Evolutionary conservation across 1,140 invertebrate genomes (phyloP).

Genomic region (Pseudomyrmex concolor): DNA sequence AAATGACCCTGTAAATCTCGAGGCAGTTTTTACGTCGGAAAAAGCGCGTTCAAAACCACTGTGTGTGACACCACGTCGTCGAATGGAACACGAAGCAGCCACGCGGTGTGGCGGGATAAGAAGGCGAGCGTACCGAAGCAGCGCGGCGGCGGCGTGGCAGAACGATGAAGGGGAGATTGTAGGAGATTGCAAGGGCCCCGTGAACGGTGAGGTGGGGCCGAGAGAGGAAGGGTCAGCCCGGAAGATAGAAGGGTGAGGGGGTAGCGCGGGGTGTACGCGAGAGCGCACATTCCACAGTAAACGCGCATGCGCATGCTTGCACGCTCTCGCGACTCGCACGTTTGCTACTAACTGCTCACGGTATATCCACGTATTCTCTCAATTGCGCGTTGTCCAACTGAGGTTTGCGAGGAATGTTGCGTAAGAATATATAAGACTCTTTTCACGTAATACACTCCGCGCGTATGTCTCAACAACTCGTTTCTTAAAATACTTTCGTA

Average conservation of each 20-base stretch:
- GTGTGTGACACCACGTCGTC: conserved; percentile 67
- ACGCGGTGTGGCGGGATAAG: conserved; percentile 14
- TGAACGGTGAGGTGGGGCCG: conserved; percentile 23
- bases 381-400: conserved; percentile 38
- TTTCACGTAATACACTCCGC: no score
- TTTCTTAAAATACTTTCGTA: no score
- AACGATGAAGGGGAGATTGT: conserved; percentile 59
- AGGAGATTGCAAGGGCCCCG: conserved; percentile 50
- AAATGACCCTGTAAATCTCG: no score
- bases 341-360: conserved; percentile 25
- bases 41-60: conserved; percentile 26
- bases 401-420: conserved; percentile 7
- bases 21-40: no score
- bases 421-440: neutral
- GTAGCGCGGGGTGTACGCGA: conserved; percentile 35
- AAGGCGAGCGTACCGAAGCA: conserved; percentile 7
- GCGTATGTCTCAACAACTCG: no score
- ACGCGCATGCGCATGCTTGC: conserved; percentile 73
- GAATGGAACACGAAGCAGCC: conserved; percentile 60
- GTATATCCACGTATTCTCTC: conserved; percentile 73
- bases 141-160: conserved; percentile 20
- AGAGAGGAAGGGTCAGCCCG: neutral
- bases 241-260: neutral
- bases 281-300: conserved; percentile 79
- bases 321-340: conserved; percentile 53